Evolutionary conservation across 2,888 invertebrate species (phyloP).

Genomic region (Melinaea menophilus): DNA sequence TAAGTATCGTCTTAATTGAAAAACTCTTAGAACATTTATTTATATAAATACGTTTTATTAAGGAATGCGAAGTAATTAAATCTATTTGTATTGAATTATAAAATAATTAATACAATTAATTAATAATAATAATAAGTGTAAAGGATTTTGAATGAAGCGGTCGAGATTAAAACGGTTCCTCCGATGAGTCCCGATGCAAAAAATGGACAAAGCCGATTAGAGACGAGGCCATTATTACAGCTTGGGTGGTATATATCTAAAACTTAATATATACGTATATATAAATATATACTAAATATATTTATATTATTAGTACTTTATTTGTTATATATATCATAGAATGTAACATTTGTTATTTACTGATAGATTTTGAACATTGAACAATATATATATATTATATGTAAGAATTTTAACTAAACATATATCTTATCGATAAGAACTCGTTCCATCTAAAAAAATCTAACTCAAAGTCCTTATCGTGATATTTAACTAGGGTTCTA

Average conservation of each 20-base stretch:
- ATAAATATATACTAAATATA: too few species aligned
- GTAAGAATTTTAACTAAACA: not conserved
- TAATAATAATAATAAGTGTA: constrained; percentile 6
- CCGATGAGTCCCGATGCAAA: constrained; percentile 30
- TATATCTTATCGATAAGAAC: constrained; percentile 32
- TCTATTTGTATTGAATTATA: constrained; percentile 36
- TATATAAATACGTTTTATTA: not conserved
- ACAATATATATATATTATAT: not conserved
- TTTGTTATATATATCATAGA: too few species aligned
- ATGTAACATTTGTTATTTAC: too few species aligned
- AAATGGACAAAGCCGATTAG: constrained; percentile 16
- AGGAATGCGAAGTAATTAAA: not conserved
- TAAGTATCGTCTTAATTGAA: constrained; percentile 5
- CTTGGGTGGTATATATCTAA: not conserved
- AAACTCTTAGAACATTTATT: constrained; percentile 1
- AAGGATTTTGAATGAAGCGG: constrained; percentile 11
- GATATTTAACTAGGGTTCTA: constrained; percentile 45
- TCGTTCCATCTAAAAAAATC: constrained; percentile 25
- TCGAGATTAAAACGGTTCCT: constrained; percentile 20
- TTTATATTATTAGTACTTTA: too few species aligned
- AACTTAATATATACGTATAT: not conserved
- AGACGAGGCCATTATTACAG: not conserved
- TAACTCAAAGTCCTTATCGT: constrained; percentile 41
- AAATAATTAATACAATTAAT: constrained; percentile 30
- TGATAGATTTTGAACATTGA: too few species aligned